Conservation (phyloP, 2,797 vertebrate genomes). For the Cryptoprocta ferox region DNA sequence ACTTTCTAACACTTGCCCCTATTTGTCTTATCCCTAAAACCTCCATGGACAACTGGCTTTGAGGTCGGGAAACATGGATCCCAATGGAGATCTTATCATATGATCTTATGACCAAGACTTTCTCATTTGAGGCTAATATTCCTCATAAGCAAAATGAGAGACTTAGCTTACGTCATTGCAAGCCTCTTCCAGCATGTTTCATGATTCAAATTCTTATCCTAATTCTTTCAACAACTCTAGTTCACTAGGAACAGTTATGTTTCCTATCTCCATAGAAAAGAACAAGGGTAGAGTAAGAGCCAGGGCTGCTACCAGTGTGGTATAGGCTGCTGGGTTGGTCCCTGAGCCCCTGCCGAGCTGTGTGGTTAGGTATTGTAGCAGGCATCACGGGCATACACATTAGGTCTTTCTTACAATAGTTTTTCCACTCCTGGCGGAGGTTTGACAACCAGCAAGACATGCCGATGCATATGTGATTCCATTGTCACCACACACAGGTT, state of each 20-base stretch:
- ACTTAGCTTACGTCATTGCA: background rate
- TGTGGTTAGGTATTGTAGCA: background rate
- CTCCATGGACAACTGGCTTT: background rate
- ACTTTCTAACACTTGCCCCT: background rate
- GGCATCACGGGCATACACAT: background rate
- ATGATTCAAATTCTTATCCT: background rate
- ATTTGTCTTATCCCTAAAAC: background rate
- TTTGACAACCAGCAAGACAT: slow-evolving; percentile 94
- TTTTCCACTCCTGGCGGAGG: slow-evolving; percentile 87
- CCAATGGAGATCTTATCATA: background rate
- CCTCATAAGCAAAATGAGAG: slow-evolving; percentile 25
- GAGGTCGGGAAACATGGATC: background rate
- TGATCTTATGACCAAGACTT: background rate
- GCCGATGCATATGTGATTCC: slow-evolving; percentile 94
- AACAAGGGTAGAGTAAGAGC: background rate
- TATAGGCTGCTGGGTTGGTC: background rate
- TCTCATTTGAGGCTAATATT: background rate
- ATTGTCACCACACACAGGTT: slow-evolving; percentile 94
- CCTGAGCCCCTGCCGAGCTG: background rate
- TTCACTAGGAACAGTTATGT: background rate
- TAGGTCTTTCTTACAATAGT: slow-evolving; percentile 87
- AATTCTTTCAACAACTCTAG: background rate
- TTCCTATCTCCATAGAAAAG: background rate
- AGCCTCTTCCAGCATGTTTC: background rate
- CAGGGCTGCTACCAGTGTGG: background rate